Conservation (phyloP, 2,888 invertebrate species). For the Pilophorus perplexus region DNA sequence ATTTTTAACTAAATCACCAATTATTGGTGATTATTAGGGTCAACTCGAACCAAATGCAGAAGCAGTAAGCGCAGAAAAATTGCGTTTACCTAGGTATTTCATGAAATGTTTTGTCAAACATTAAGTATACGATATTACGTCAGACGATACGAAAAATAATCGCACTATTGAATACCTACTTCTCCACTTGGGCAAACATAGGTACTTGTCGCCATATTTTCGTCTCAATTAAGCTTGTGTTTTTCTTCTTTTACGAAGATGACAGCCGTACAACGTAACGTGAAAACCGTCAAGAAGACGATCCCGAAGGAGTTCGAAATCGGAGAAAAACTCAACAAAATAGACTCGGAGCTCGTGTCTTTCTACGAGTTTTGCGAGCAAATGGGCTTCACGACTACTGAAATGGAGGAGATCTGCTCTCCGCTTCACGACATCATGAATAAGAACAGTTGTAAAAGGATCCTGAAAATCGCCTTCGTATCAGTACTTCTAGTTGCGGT, state of each 20-base stretch:
- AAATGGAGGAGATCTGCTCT: conserved; percentile 66
- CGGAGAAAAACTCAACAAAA: conserved; percentile 54
- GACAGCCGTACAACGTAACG: conserved; percentile 2
- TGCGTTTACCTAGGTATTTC: no score
- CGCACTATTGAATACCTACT: no score
- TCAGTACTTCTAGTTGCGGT: conserved; percentile 55
- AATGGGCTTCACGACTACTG: conserved; percentile 64
- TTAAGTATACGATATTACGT: no score
- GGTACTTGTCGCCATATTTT: no score
- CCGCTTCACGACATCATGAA: conserved; percentile 62
- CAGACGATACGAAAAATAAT: no score
- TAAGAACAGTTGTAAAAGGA: conserved; percentile 57
- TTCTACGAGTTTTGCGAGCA: conserved; percentile 66
- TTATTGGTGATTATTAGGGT: no score
- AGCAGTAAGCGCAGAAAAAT: no score
- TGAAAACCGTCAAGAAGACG: conserved; percentile 4
- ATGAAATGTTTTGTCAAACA: no score
- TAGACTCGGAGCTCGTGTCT: conserved; percentile 62
- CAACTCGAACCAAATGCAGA: no score
- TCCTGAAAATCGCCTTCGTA: conserved; percentile 48
- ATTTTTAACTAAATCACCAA: no score
- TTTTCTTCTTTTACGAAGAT: conserved; percentile 11
- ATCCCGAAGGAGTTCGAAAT: conserved; percentile 48
- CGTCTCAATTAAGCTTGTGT: no score
- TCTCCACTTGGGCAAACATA: no score